phyloP scores from a whole-genome alignment of 1,140 invertebrate genomes.

The Dinoponera quadriceps region DNA sequence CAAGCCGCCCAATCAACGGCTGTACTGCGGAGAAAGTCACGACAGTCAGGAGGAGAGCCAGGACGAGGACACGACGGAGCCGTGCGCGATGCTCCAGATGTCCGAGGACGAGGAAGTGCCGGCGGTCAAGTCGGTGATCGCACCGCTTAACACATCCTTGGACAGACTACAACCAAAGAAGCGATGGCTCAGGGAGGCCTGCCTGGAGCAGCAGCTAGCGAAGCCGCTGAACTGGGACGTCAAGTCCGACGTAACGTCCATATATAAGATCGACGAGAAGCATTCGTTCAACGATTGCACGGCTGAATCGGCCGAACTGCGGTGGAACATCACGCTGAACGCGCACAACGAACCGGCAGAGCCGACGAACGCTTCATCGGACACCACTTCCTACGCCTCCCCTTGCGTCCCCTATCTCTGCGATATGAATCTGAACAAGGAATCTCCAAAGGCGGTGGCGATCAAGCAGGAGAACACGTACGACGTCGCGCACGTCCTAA shows the following conservation, averaged over 20 bases:
- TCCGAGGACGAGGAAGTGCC: slow-evolving; percentile 80
- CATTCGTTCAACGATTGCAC: slow-evolving; percentile 9
- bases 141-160: slow-evolving; percentile 79
- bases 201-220: slow-evolving; percentile 85
- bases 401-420: slow-evolving; percentile 22
- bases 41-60: slow-evolving; percentile 82
- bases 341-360: slow-evolving; percentile 7
- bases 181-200: slow-evolving; percentile 88
- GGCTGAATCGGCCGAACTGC: slow-evolving; percentile 22
- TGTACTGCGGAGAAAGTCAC: slow-evolving; percentile 78
- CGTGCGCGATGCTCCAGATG: slow-evolving; percentile 75
- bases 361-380: not conserved
- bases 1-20: slow-evolving; percentile 75
- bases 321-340: slow-evolving; percentile 41
- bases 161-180: slow-evolving; percentile 87
- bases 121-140: slow-evolving; percentile 75
- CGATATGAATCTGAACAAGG: slow-evolving; percentile 19
- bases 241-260: slow-evolving; percentile 63
- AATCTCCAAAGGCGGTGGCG: slow-evolving; percentile 30
- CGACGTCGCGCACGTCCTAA: not conserved
- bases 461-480: slow-evolving; percentile 43
- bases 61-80: slow-evolving; percentile 81
- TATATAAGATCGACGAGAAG: slow-evolving; percentile 51
- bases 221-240: slow-evolving; percentile 84
- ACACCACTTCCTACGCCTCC: slow-evolving; percentile 15